Conservation (phyloP, 2,888 invertebrate species). For the Pemphredon lugubris region DNA sequence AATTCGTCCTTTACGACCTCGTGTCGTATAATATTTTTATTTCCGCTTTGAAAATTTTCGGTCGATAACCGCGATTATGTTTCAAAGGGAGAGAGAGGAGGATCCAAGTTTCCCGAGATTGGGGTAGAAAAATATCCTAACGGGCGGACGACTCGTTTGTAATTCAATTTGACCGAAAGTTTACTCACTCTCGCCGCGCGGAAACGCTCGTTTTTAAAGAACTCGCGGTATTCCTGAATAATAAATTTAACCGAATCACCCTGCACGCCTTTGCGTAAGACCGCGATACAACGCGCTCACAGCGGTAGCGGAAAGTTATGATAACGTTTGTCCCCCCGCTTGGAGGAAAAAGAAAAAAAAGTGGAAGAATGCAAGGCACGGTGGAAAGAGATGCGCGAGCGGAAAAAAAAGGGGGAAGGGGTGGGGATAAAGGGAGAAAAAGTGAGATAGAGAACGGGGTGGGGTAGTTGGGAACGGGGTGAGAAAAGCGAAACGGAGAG, state of each 20-base stretch:
- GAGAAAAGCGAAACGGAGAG: constrained; percentile 45
- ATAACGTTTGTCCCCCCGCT: constrained; percentile 50
- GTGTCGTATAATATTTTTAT: too few species aligned
- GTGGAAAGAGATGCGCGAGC: constrained; percentile 1
- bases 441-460: constrained; percentile 11
- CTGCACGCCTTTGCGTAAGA: background rate
- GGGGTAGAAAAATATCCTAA: too few species aligned
- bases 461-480: constrained; percentile 24
- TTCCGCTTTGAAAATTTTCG: too few species aligned
- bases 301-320: constrained; percentile 43
- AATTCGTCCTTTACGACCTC: too few species aligned
- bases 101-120: too few species aligned
- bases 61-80: too few species aligned
- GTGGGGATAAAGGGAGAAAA: constrained; percentile 1
- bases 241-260: constrained; percentile 52
- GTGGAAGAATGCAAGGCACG: constrained; percentile 4
- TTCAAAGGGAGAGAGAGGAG: too few species aligned
- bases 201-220: background rate
- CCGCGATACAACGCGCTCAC: constrained; percentile 11
- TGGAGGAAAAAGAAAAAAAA: constrained; percentile 18
- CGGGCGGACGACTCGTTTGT: background rate
- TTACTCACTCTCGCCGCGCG: background rate
- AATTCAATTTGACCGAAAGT: constrained; percentile 1
- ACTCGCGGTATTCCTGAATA: constrained; percentile 26
- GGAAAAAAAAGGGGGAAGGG: constrained; percentile 20